phyloP scores from a whole-genome alignment of 2,113 vertebrate genomes.

The Theristicus caerulescens region DNA sequence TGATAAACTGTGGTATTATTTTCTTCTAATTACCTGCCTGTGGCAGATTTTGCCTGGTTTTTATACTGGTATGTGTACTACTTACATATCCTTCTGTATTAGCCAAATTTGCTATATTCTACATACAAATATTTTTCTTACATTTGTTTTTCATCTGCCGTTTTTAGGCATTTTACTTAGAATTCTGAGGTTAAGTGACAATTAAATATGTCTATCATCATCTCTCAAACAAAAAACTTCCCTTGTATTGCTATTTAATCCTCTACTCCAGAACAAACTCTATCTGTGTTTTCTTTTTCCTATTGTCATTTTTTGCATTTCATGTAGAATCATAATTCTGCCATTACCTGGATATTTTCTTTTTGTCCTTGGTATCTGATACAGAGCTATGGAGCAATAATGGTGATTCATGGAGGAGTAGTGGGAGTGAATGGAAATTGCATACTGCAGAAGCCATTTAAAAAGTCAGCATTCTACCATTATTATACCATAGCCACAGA shows the following conservation, averaged over 20 bases:
- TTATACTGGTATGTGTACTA: background rate
- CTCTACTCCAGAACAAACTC: background rate
- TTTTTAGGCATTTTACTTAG: background rate
- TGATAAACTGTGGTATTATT: background rate
- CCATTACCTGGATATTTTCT: background rate
- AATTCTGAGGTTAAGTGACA: background rate
- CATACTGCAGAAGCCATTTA: background rate
- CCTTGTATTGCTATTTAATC: background rate
- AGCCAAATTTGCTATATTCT: background rate
- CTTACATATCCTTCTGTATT: background rate
- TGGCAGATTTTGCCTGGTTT: background rate
- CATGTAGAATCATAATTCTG: background rate
- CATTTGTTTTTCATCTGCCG: background rate
- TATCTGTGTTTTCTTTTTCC: background rate
- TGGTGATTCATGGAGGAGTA: background rate
- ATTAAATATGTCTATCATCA: background rate
- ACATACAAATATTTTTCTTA: background rate
- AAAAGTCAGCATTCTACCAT: background rate
- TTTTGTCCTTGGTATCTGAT: background rate
- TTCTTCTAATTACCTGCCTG: slow-evolving; percentile 13
- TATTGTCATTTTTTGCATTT: background rate
- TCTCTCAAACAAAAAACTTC: background rate
- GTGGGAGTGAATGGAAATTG: background rate
- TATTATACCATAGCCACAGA: background rate
- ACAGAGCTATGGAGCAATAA: background rate